Evolutionary conservation across 92 coral and sea anemone genomes (phyloP), one percentile per base, ranked within the genome.

Genomic region (Actinernus sp.): DNA sequence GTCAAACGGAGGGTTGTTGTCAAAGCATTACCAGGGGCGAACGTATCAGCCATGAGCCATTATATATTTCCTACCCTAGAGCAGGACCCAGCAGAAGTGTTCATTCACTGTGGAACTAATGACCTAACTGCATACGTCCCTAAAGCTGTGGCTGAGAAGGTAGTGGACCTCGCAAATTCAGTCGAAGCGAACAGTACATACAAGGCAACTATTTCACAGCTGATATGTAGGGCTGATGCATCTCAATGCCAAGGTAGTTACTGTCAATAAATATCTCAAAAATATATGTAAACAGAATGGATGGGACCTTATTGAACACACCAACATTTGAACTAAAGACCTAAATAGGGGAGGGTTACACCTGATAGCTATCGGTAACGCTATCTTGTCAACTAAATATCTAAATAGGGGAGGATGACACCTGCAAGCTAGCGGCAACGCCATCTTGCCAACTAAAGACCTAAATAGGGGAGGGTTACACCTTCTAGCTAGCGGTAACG

Each of bases 1-100:
- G 44, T 1, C 25, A 59, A 59, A n/a, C 25, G 19, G 11, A 31
- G 28, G 14, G 51, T 59, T 8, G 66, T 59, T 0, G 66, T 59
- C 1, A 59, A 59, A 59, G 11, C 58, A n/a, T 59, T 59, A 20
- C 37, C 48, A 4, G 51, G 66, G 3, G 54, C 66, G 2, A 59
- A 47, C 20, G 18, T 49, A 19, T 7, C 66, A n/a, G 66, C 31
- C 1, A 59, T 59, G 66, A 18, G 37, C 2, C 66, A 59, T 34
- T 59, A 59, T 31, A 7, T 59, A 9, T 31, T 14, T 18, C 66
- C 66, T 7, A 34, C 66, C 0, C 53, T 59, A 11, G 66, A 59
- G 17, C 31, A 37, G 21, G 37, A 37, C 1, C 66, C 66, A 2
- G 17, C 18, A 14, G 49, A 36, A n/a, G 21, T 59, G 6, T 31